Conservation (phyloP, 2,113 vertebrate species). For the Aphyosemion australe region DNA sequence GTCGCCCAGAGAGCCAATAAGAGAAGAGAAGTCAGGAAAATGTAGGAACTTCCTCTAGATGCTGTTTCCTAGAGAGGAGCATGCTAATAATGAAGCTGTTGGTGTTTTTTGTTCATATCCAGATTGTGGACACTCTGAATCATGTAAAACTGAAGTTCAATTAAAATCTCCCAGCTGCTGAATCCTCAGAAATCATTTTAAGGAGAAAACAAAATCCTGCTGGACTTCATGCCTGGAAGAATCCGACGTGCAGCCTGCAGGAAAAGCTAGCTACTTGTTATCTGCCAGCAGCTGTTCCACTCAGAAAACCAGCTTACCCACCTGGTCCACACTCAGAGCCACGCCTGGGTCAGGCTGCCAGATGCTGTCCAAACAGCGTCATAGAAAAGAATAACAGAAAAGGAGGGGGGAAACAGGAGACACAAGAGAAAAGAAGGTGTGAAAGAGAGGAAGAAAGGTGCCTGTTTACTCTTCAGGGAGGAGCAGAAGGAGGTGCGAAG, state of each 20-base stretch:
- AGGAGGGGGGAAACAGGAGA: slow-evolving; percentile 31
- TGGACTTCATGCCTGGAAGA: too few relatives aligned
- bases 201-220: too few relatives aligned
- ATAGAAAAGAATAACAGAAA: slow-evolving; percentile 28
- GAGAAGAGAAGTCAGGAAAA: too few relatives aligned
- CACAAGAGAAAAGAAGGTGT: slow-evolving; percentile 2
- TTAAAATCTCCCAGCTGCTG: too few relatives aligned
- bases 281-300: slow-evolving; percentile 52
- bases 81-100: too few relatives aligned
- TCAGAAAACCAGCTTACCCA: slow-evolving; percentile 39
- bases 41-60: too few relatives aligned
- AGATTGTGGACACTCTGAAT: too few relatives aligned
- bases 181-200: too few relatives aligned
- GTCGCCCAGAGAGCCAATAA: too few relatives aligned
- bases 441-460: slow-evolving; percentile 11
- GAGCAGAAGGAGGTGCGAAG: neutral
- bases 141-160: too few relatives aligned
- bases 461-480: slow-evolving; percentile 6
- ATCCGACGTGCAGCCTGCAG: neutral
- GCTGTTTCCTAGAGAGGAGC: too few relatives aligned
- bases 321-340: slow-evolving; percentile 29
- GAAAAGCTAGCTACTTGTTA: slow-evolving; percentile 47
- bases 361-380: slow-evolving; percentile 53
- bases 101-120: too few relatives aligned
- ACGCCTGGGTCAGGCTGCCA: slow-evolving; percentile 29